Conservation (phyloP, 1,140 invertebrate species). For the Drosophila lowei region DNA sequence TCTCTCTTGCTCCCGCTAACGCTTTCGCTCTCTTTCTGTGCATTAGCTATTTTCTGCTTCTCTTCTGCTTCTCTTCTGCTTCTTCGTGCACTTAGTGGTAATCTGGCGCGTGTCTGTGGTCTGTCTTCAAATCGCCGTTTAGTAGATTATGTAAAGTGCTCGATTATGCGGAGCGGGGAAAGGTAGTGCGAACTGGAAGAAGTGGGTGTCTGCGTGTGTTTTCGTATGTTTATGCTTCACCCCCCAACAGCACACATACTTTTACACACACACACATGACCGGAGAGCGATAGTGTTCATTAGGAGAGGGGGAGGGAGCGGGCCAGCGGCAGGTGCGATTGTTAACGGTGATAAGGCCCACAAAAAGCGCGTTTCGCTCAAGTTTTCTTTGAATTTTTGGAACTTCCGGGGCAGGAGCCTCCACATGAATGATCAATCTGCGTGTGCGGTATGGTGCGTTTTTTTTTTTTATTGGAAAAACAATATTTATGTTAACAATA, state of each 20-base stretch:
- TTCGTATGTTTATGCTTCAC: constrained; percentile 15
- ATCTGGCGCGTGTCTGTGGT: constrained; percentile 40
- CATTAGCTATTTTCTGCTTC: too few species aligned
- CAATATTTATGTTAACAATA: too few species aligned
- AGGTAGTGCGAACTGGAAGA: constrained; percentile 2
- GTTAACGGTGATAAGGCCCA: too few species aligned
- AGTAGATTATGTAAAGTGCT: constrained; percentile 34
- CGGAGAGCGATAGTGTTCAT: background rate
- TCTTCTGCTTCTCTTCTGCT: constrained; percentile 8
- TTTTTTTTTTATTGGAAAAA: too few species aligned
- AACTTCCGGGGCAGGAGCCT: too few species aligned
- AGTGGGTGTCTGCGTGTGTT: background rate
- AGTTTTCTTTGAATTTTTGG: too few species aligned
- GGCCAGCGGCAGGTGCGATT: background rate
- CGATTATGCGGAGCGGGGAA: too few species aligned
- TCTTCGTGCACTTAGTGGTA: constrained; percentile 34
- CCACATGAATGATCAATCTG: too few species aligned
- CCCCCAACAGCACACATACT: constrained; percentile 22
- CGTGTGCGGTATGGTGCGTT: too few species aligned
- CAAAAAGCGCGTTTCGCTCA: too few species aligned
- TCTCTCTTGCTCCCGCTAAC: background rate
- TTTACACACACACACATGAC: constrained; percentile 1
- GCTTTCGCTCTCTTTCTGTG: background rate
- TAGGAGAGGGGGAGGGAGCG: background rate
- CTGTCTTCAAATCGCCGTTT: constrained; percentile 41